These are phyloP conservation scores for Drosophila sucinea DNA, from an alignment of 1,140 invertebrate species.

Conservation along the genomic window DNA sequence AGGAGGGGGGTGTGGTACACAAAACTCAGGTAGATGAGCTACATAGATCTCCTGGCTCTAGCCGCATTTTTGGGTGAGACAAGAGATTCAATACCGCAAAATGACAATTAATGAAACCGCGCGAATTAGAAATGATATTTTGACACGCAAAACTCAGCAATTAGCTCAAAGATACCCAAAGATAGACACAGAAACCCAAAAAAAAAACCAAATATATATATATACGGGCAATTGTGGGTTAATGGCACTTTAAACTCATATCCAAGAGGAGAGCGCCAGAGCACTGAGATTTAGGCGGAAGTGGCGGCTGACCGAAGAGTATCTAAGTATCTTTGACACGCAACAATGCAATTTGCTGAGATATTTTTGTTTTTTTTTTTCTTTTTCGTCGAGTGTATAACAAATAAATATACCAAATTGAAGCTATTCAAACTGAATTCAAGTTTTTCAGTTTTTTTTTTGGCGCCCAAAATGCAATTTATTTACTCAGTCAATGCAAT, in stretches of 20 bases:
- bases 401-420: constrained; percentile 12
- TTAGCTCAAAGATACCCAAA: constrained; percentile 50
- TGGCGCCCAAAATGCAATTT: constrained; percentile 69
- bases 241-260: constrained; percentile 74
- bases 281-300: constrained; percentile 40
- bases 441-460: neutral
- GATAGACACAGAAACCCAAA: neutral
- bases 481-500: constrained; percentile 57
- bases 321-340: constrained; percentile 72
- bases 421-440: constrained; percentile 6
- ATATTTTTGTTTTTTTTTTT: neutral
- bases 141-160: constrained; percentile 76
- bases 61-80: constrained; percentile 36
- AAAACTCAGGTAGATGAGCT: constrained; percentile 7
- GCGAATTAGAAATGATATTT: constrained; percentile 77
- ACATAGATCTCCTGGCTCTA: constrained; percentile 38
- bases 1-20: no score
- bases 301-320: neutral
- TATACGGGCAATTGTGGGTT: constrained; percentile 61
- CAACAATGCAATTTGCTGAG: constrained; percentile 69
- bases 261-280: constrained; percentile 53
- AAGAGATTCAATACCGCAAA: constrained; percentile 68
- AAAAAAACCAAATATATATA: no score
- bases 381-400: constrained; percentile 5
- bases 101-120: constrained; percentile 58